Evolutionary conservation across 2,113 vertebrate species (phyloP).

Genomic region (Albula glossodonta): DNA sequence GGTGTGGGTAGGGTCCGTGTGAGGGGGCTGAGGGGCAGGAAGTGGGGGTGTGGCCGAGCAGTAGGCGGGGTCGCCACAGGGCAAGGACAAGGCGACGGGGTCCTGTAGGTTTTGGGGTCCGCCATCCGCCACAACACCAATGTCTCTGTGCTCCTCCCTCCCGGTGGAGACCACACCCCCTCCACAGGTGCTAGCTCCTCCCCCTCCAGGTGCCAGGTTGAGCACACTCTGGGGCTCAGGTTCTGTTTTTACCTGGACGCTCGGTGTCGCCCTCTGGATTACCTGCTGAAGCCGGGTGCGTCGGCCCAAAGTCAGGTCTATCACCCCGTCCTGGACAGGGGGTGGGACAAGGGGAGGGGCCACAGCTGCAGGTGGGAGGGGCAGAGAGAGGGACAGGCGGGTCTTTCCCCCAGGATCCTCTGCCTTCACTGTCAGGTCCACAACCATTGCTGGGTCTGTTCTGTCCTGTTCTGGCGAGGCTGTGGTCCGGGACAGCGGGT

Average conservation of each 20-base stretch:
- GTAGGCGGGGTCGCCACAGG: slow-evolving; percentile 71
- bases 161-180: slow-evolving; percentile 46
- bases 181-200: slow-evolving; percentile 43
- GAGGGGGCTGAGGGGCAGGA: slow-evolving; percentile 32
- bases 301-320: slow-evolving; percentile 91
- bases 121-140: slow-evolving; percentile 42
- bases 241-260: slow-evolving; percentile 86
- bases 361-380: slow-evolving; percentile 55
- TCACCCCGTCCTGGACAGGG: slow-evolving; percentile 81
- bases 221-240: slow-evolving; percentile 75
- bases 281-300: slow-evolving; percentile 88
- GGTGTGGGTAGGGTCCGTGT: slow-evolving; percentile 45
- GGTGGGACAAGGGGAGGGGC: slow-evolving; percentile 68
- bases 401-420: slow-evolving; percentile 73
- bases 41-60: slow-evolving; percentile 52
- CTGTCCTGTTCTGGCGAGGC: slow-evolving; percentile 72
- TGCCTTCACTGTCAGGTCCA: slow-evolving; percentile 87
- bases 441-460: slow-evolving; percentile 59
- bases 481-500: slow-evolving; percentile 69
- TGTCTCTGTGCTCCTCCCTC: slow-evolving; percentile 69
- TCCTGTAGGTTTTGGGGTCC: slow-evolving; percentile 63
- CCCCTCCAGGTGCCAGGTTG: slow-evolving; percentile 68
- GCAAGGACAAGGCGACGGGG: slow-evolving; percentile 58
- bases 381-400: slow-evolving; percentile 65
- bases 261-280: slow-evolving; percentile 83